Evolutionary conservation across 2,888 invertebrate genomes (phyloP).

Genomic region (Drosophila meridionalis): DNA sequence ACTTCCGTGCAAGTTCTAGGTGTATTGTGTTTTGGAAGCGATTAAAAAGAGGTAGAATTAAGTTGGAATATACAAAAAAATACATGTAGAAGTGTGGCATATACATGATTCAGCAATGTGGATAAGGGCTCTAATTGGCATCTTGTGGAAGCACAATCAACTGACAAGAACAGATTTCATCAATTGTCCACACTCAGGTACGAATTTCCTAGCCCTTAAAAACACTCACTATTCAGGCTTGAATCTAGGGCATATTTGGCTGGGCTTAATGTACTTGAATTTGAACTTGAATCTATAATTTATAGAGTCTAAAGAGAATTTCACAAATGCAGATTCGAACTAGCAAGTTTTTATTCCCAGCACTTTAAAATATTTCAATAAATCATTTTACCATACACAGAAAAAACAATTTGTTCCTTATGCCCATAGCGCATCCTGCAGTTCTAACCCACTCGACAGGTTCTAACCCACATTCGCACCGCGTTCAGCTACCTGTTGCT

Average conservation of each 20-base stretch:
- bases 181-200: neutral
- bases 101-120: neutral
- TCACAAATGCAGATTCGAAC: neutral
- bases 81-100: neutral
- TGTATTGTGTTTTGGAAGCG: constrained; percentile 4
- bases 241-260: neutral
- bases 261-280: neutral
- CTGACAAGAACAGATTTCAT: neutral
- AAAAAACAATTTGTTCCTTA: neutral
- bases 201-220: neutral
- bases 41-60: constrained; percentile 2
- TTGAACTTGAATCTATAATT: neutral
- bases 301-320: neutral
- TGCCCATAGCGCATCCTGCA: neutral
- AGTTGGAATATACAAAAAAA: neutral
- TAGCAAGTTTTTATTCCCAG: neutral
- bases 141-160: neutral
- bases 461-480: neutral
- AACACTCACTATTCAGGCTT: too few species aligned
- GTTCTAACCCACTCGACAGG: neutral
- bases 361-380: neutral
- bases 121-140: neutral
- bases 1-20: neutral
- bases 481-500: constrained; percentile 4
- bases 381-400: neutral